Base-by-base conservation (phyloP, 92 coral and sea anemone genomes). In the Parazoanthus atlanticus region DNA sequence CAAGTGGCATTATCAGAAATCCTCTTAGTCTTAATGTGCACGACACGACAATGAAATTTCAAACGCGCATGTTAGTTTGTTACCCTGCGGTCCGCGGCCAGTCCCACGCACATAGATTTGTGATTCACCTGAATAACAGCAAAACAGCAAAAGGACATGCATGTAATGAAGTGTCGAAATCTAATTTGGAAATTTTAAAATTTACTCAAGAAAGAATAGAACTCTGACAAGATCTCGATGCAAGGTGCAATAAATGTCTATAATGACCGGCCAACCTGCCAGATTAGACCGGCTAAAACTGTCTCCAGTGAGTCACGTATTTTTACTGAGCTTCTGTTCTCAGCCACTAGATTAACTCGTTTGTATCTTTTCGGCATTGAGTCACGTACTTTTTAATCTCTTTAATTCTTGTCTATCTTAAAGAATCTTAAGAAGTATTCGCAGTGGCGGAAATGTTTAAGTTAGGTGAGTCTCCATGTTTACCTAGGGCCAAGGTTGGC, bases 261-360 rank as follows among this genome's bases (percentile, higher is more conserved):
- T 36, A 36, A 36, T 5, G 4, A 67, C 12, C 4, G 74, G 3
- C 33, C 30, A 8, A 16, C 10, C 34, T 13, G 21, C 36, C 11
- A 28, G 76, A 71, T 71, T 29, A 71, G 36, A 2, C 23, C 78
- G 15, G 28, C 10, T 16, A 34, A 74, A 8, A 17, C 26, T 74
- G 38, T 74, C 26, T 74, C 8, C 43, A 16, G 78, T 0, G 78
- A 74, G 78, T 74, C 78, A 74, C 46, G 78, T 74, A 74, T 33
- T 74, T 46, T 33, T 33, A 0, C 26, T 72, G 29, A 32, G 78
- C 46, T 74, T 71, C 17, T 71, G 25, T 74, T 74, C 33, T 23
- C 69, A 23, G n/a, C 28, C 69, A 61, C 69, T 61, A 61, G 28
- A 61, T 61, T 61, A 61, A 61, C 28, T 61, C 26, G 69, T 61